Percentiles rank a stretch among this genome's conserved stretches.
Evolutionary conservation across 1,140 invertebrate genomes (phyloP).

Genomic region (Samia ricini): DNA sequence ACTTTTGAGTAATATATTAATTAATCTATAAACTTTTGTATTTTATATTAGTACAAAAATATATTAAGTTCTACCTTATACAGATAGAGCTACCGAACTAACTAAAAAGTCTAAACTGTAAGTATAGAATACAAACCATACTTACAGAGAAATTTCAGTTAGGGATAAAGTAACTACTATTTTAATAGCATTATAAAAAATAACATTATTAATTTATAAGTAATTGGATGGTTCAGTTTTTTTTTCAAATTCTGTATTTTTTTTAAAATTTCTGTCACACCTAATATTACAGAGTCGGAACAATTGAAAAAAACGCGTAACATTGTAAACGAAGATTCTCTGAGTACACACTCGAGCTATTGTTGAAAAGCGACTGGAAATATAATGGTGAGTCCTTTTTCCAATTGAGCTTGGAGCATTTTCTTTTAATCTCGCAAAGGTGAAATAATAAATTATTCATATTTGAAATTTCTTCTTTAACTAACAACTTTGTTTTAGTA

Average conservation of each 20-base stretch:
- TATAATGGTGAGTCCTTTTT: not conserved
- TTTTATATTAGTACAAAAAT: too few species aligned
- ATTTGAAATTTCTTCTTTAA: not conserved
- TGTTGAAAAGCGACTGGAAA: not conserved
- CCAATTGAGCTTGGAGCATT: not conserved
- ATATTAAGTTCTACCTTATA: too few species aligned
- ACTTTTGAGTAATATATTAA: too few species aligned
- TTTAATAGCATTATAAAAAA: too few species aligned
- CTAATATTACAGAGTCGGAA: not conserved
- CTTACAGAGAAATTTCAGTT: too few species aligned
- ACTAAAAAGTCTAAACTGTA: too few species aligned
- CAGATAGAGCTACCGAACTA: too few species aligned
- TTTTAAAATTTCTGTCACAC: not conserved
- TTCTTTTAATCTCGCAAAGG: not conserved
- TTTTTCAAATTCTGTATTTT: not conserved
- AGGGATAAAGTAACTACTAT: too few species aligned
- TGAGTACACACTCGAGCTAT: not conserved
- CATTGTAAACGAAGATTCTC: not conserved
- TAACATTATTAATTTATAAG: too few species aligned
- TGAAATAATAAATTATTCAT: not conserved
- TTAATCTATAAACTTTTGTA: too few species aligned
- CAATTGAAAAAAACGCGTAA: not conserved
- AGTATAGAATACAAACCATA: too few species aligned
- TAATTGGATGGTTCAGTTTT: too few species aligned
- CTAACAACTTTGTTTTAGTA: not conserved